phyloP scores from a whole-genome alignment of 2,113 vertebrate species.

The Dromiciops gliroides region DNA sequence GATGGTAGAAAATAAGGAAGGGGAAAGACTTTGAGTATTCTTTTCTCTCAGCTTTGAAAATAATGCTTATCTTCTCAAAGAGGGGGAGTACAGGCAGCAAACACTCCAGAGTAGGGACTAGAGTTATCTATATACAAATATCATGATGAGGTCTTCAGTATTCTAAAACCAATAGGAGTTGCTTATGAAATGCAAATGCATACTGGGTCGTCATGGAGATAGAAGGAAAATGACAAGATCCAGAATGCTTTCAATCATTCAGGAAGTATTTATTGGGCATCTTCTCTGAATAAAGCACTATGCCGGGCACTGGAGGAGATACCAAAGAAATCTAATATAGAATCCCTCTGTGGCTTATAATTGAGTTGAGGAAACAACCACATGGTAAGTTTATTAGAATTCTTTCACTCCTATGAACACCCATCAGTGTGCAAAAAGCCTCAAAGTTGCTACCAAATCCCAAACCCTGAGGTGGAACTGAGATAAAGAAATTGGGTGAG shows the following conservation, averaged over 20 bases:
- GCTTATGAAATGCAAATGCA: neutral
- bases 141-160: neutral
- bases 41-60: neutral
- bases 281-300: neutral
- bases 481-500: neutral
- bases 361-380: neutral
- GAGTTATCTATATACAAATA: neutral
- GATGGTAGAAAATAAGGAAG: neutral
- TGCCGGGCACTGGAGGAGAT: neutral
- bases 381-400: neutral
- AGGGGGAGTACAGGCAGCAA: neutral
- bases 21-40: neutral
- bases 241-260: neutral
- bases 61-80: neutral
- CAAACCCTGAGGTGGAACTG: neutral
- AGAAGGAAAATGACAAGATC: neutral
- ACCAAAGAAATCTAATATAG: neutral
- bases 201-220: neutral
- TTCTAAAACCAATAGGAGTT: neutral
- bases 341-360: neutral
- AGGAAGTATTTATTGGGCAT: neutral
- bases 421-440: neutral
- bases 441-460: neutral
- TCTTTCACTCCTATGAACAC: neutral
- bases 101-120: neutral